Evolutionary conservation across 2,113 vertebrate species (phyloP).

Genomic region (Glaucomys volans): DNA sequence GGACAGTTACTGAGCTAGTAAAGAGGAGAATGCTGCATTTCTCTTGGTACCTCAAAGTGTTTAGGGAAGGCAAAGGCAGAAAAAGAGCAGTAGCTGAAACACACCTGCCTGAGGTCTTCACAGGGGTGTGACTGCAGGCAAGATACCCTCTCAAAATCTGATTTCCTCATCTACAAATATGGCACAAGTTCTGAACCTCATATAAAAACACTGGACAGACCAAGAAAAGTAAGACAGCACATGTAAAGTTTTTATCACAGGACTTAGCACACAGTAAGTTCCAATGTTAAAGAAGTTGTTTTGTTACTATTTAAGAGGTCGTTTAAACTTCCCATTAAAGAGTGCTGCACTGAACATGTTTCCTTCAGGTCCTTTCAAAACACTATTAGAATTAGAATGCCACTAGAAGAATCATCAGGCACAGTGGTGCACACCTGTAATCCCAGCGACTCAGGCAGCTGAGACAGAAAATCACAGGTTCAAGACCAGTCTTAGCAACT

Average conservation of each 20-base stretch:
- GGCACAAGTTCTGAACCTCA: not conserved
- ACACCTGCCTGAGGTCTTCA: not conserved
- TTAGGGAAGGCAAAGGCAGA: not conserved
- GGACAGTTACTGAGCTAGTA: not conserved
- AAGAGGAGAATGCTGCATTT: not conserved
- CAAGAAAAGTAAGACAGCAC: not conserved
- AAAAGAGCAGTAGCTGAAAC: not conserved
- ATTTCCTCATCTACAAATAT: not conserved
- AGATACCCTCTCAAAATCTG: not conserved
- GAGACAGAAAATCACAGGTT: no score
- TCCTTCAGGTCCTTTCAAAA: constrained; percentile 5
- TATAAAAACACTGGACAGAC: not conserved
- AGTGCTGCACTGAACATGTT: not conserved
- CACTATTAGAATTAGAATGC: not conserved
- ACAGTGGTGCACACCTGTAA: no score
- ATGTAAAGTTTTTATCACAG: not conserved
- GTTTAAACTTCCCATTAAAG: not conserved
- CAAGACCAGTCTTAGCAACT: no score
- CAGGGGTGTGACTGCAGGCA: not conserved
- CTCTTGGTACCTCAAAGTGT: not conserved
- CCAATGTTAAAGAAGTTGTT: not conserved
- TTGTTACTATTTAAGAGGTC: not conserved
- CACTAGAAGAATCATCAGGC: not conserved
- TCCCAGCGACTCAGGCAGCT: no score
- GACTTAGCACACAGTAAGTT: not conserved